Evolutionary conservation across 1,140 invertebrate species (phyloP).

Genomic region (Solen grandis): DNA sequence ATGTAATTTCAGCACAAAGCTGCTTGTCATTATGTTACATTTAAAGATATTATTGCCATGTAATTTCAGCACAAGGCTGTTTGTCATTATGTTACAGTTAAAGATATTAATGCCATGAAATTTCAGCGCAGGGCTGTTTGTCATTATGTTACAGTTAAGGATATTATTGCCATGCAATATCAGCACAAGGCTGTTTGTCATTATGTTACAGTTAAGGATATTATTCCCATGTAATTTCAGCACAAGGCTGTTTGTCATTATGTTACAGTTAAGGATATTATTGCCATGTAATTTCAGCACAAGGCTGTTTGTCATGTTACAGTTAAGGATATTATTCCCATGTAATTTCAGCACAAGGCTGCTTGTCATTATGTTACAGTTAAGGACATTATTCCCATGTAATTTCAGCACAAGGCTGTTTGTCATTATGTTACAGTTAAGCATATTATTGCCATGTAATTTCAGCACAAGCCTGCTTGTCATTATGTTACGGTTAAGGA

Average conservation of each 20-base stretch:
- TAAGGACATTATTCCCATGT: neutral
- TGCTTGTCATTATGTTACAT: too few species aligned
- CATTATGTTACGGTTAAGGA: too few species aligned
- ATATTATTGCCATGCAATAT: too few species aligned
- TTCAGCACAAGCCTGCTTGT: neutral
- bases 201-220: neutral
- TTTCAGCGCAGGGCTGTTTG: too few species aligned
- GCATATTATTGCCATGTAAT: too few species aligned
- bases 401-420: conserved; percentile 15
- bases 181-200: neutral
- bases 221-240: neutral
- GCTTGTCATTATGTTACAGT: neutral
- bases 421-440: too few species aligned
- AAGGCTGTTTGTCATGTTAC: neutral
- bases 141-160: too few species aligned
- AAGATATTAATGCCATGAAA: too few species aligned
- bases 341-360: conserved; percentile 9
- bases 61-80: neutral
- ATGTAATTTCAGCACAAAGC: too few species aligned
- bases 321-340: neutral
- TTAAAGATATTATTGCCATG: too few species aligned
- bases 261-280: neutral
- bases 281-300: neutral
- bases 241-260: neutral
- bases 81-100: too few species aligned